A percentile compares a stretch with the other conserved stretches of the same genome.
These are phyloP conservation scores for Ptychadena robeensis DNA, from an alignment of 2,797 vertebrate genomes.

Conservation along the genomic window DNA sequence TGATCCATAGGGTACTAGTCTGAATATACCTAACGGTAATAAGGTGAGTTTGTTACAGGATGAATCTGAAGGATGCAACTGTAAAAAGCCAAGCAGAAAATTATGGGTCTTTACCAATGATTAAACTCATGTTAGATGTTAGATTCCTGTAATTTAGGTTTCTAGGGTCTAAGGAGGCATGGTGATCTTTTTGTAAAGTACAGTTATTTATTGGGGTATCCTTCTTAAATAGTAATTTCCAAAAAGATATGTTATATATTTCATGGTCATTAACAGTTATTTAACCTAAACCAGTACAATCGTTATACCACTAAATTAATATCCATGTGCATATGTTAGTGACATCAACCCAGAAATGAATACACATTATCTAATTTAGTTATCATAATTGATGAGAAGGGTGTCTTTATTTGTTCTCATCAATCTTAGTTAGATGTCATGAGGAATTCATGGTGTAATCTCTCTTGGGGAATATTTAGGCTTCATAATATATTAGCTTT, in stretches of 20 bases:
- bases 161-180: too few relatives aligned
- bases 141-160: too few relatives aligned
- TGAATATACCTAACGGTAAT: too few relatives aligned
- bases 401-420: neutral
- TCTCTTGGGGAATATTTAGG: slow-evolving; percentile 3
- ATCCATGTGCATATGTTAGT: neutral
- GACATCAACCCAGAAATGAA: neutral
- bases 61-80: too few relatives aligned
- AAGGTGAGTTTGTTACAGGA: too few relatives aligned
- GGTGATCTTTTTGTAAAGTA: too few relatives aligned
- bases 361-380: neutral
- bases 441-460: slow-evolving; percentile 2
- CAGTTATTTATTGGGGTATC: neutral
- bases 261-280: neutral
- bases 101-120: too few relatives aligned
- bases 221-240: neutral
- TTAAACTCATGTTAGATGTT: too few relatives aligned
- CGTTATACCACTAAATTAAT: neutral
- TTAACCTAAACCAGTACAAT: neutral
- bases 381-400: neutral
- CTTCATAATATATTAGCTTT: neutral
- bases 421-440: neutral
- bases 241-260: neutral
- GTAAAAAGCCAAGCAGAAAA: too few relatives aligned
- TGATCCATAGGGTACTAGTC: too few relatives aligned